These are phyloP conservation scores for Drosophila asahinai DNA, from an alignment of 1,140 invertebrate species.

Conservation along the genomic window DNA sequence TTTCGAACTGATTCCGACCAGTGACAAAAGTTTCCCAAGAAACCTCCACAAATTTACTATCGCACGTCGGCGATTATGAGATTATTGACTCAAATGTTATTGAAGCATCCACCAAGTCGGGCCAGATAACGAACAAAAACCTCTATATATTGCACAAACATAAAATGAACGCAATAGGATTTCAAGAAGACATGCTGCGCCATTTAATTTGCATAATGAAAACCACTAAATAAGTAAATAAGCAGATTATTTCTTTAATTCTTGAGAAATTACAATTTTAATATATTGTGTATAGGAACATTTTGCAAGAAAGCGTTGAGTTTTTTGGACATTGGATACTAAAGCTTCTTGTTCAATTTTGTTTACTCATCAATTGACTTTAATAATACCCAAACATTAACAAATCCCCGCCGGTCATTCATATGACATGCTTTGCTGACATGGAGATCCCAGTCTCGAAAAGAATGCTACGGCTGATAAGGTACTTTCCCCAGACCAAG, in stretches of 20 bases:
- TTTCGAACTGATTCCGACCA: constrained; percentile 9
- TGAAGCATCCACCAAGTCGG: constrained; percentile 18
- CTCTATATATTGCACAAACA: constrained; percentile 5
- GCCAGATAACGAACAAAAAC: constrained; percentile 15
- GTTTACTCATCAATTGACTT: neutral
- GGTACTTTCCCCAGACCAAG: neutral
- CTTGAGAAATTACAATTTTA: neutral
- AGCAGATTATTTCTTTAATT: neutral
- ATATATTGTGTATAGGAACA: neutral
- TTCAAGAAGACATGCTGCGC: neutral
- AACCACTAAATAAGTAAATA: neutral
- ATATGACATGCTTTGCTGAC: neutral
- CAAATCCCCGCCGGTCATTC: neutral
- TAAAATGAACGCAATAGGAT: neutral
- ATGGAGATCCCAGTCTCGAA: no score
- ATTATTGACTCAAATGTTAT: constrained; percentile 34
- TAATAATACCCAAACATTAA: neutral
- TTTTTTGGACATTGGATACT: neutral
- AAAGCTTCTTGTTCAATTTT: neutral
- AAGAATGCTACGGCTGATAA: neutral
- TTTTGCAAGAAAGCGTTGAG: neutral
- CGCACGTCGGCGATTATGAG: constrained; percentile 17
- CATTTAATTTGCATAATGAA: neutral
- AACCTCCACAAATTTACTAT: constrained; percentile 22
- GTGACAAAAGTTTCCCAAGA: constrained; percentile 1